Evolutionary conservation across 2,113 vertebrate species (phyloP).

Genomic region (Semnornis frantzii): DNA sequence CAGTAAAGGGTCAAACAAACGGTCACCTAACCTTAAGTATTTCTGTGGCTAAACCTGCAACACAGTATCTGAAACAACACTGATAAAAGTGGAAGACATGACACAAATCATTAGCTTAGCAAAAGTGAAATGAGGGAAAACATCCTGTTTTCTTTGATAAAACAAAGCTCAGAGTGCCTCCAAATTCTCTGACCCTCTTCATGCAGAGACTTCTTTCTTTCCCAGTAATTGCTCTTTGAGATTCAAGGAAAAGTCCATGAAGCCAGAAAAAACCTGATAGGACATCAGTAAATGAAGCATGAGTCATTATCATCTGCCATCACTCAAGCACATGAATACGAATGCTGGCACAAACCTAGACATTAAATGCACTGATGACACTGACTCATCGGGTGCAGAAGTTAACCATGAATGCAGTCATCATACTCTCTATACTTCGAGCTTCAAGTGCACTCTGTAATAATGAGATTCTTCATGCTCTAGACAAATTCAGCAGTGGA

Average conservation of each 20-base stretch:
- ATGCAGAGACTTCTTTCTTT: neutral
- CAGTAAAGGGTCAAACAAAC: neutral
- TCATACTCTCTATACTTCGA: slow-evolving; percentile 13
- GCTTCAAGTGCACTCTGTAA: slow-evolving; percentile 39
- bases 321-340: slow-evolving; percentile 30
- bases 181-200: neutral
- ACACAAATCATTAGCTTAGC: neutral
- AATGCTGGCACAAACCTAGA: slow-evolving; percentile 37
- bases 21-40: neutral
- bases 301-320: slow-evolving; percentile 62
- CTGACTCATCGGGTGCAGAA: slow-evolving; percentile 54
- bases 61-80: neutral
- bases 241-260: neutral
- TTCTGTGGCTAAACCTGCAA: neutral
- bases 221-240: slow-evolving; percentile 37
- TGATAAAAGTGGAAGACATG: neutral
- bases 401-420: slow-evolving; percentile 47
- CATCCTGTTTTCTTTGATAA: neutral
- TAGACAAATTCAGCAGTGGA: slow-evolving; percentile 50
- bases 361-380: slow-evolving; percentile 45
- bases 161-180: neutral
- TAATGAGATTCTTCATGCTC: slow-evolving; percentile 64
- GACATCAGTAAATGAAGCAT: slow-evolving; percentile 48
- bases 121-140: neutral
- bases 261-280: slow-evolving; percentile 21